Evolutionary conservation across 2,797 vertebrate genomes (phyloP), one percentile per base, ranked within the genome.

Genomic region (Hypotaenidia okinawae): DNA sequence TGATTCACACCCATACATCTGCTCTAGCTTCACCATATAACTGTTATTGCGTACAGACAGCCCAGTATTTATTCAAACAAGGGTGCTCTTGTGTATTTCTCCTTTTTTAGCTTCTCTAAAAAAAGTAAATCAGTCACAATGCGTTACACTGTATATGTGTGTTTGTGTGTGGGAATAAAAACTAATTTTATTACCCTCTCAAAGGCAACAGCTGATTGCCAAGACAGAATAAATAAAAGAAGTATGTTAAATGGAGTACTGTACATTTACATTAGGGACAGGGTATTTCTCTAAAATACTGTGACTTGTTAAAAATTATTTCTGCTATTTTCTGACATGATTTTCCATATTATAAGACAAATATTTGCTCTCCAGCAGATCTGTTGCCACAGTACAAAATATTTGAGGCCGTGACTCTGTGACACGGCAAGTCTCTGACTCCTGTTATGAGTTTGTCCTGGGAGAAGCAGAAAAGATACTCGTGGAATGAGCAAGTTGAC

Each of bases 1-100:
- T 79, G 94, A 96, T 94, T 96, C 91, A 93, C 88, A 92, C 91
- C 91, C 91, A 95, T 95, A 89, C 94, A 94, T 95, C 90, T 95
- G 92, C 92, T 96, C 81, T 70, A 92, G 93, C 72, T 84, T 94
- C 93, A 95, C 84, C 64, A 55, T 86, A 66, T 92, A 94, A 96
- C 95, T 94, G 90, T 91, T 93, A 92, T 92, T 96, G 95, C 94
- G 91, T 86, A 93, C 94, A 96, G 95, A 93, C 75, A 89, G 75
- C 39, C 39, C 54, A 95, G 89, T 94, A 93, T 97, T 96, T 94
- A 92, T 90, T 94, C 54, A 84, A 81, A 95, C 90, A 97, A 95
- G 87, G 73, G 58, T 89, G 75, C 74, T 91, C 87, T 96, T 95
- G 83, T 95, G 67, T 55, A 90, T 92, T 88, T 89, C 89, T 87